These are phyloP conservation scores for Sebastes elongatus DNA, from an alignment of 2,797 vertebrate species.

Conservation along the genomic window DNA sequence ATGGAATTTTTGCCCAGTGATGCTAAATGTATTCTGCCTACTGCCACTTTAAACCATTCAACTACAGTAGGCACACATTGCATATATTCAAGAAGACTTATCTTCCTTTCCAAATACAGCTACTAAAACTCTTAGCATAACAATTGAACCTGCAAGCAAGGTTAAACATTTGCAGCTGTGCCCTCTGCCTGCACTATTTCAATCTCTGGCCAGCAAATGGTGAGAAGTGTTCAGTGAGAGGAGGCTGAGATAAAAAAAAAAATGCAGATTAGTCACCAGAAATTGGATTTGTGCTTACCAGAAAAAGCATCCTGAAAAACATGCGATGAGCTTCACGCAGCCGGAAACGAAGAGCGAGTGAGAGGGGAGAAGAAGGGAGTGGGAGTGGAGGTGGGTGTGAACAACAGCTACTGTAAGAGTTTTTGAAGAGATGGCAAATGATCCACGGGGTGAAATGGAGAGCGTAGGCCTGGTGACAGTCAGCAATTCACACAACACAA, in stretches of 20 bases:
- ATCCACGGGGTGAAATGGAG: constrained; percentile 49
- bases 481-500: constrained; percentile 40
- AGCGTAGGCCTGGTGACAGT: constrained; percentile 28
- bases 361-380: constrained; percentile 31
- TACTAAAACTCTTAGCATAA: constrained; percentile 51
- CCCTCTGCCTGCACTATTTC: constrained; percentile 36
- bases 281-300: constrained; percentile 62
- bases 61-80: constrained; percentile 14
- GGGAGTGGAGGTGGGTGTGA: constrained; percentile 60
- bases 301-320: constrained; percentile 46
- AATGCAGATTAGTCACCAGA: constrained; percentile 65
- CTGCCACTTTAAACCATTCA: constrained; percentile 7
- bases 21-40: too few species aligned
- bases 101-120: constrained; percentile 40
- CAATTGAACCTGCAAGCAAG: constrained; percentile 54
- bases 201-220: constrained; percentile 28
- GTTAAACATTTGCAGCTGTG: constrained; percentile 67
- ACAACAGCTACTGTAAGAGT: constrained; percentile 49
- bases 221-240: constrained; percentile 55
- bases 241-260: constrained; percentile 27
- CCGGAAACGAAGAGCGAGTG: constrained; percentile 20
- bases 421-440: constrained; percentile 59
- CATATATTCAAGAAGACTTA: constrained; percentile 27
- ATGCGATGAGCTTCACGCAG: constrained; percentile 35
- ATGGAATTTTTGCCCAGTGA: too few species aligned